Evolutionary conservation across 30 jellyfish, hydroid and myxozoan genomes (phyloP).

Genomic region (Aurelia coerulea): DNA sequence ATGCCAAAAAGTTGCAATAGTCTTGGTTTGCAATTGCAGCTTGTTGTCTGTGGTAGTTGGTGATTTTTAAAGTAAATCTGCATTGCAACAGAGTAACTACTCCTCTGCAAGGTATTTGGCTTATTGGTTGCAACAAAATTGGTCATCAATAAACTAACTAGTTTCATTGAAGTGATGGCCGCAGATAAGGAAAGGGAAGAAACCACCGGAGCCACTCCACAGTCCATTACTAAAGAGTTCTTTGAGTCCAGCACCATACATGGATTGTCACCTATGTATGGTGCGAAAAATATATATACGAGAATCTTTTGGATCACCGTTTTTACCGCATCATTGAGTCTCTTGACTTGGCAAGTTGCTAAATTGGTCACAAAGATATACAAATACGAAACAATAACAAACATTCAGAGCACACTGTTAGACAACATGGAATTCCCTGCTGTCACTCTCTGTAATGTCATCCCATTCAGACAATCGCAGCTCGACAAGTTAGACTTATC

Average conservation of each 20-base stretch:
- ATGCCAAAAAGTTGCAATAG: no score
- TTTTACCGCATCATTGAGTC: neutral
- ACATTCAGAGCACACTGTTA: neutral
- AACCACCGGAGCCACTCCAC: neutral
- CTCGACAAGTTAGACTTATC: neutral
- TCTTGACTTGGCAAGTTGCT: conserved; percentile 14
- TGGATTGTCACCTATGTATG: conserved; percentile 36
- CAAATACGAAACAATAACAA: neutral
- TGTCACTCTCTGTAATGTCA: conserved; percentile 19
- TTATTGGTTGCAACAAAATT: no score
- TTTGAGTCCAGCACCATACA: conserved; percentile 30
- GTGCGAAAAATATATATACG: neutral
- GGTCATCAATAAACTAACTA: no score
- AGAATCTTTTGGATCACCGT: conserved; percentile 23
- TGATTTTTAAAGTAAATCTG: no score
- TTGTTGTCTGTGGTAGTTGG: no score
- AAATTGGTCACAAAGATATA: conserved; percentile 9
- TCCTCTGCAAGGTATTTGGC: no score
- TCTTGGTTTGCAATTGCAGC: no score
- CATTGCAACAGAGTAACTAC: no score
- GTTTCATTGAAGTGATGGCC: no score
- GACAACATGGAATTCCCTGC: conserved; percentile 23
- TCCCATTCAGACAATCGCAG: neutral
- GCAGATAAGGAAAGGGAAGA: no score
- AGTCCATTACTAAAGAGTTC: neutral